Evolutionary conservation across 2,113 vertebrate species (phyloP), one percentile per base, ranked within the genome.

Genomic region (Chunga burmeisteri): DNA sequence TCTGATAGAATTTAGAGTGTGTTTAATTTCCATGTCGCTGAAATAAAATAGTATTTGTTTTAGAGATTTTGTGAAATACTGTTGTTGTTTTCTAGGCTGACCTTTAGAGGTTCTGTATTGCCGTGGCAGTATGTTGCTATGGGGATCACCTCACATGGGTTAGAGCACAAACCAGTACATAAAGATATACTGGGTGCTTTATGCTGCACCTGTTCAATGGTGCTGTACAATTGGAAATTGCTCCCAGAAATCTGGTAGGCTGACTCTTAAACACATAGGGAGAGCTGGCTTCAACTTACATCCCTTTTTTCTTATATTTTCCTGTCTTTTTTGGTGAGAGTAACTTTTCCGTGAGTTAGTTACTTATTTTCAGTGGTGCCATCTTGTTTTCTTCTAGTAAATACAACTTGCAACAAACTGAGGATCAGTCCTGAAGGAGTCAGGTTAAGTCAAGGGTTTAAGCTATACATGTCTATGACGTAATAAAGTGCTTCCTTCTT

Each of bases 71-170:
- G 92, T 92, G 93, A 82, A 90, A 70, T 34, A 40, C 67, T 92
- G 87, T 90, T 96, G 93, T 92, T 96, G 94, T 95, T 96, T 95
- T 94, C 90, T 55, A 9, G 18, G 82, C 70, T 97, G 95, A 95
- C 96, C 96, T 95, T 96, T 97, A 6, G 42, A 70, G 82, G 93
- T 73, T 95, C 52, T 20, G 56, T 11, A 82, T 55, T 38, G 44
- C 90, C 1, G 7, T 52, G 90, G 84, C 74, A 80, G 87, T 46
- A 65, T 91, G 96, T 93, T 94, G 93, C 94, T 85, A 90, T 97
- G 94, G 96, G 95, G 70, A 97, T 97, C 81, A 38, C 84, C 91
- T 92, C 86, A 61, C 70, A 89, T 0, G 71, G 68, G 61, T 89
- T 70, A 90, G 81, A 95, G 91, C 91, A 70, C 0, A 0, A 93